A percentile compares a stretch with the other conserved stretches of the same genome.
phyloP scores from a whole-genome alignment of 2,888 invertebrate genomes.

The Gortyna flavago region DNA sequence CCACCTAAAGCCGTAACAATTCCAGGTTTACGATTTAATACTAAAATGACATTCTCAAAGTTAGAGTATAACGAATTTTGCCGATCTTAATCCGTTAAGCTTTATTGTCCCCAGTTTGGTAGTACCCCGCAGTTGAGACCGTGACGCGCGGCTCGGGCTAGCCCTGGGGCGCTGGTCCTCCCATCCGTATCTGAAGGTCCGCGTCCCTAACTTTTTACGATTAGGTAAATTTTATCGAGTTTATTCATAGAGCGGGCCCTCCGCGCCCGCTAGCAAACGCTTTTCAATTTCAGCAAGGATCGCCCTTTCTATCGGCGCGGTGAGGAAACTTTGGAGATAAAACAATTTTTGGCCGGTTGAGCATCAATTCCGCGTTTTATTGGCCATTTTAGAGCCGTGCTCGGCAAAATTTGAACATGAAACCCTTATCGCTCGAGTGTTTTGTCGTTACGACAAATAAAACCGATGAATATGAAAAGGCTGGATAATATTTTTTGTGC shows the following conservation, averaged over 20 bases:
- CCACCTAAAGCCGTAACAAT: slow-evolving; percentile 42
- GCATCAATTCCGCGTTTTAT: slow-evolving; percentile 73
- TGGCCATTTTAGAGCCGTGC: slow-evolving; percentile 68
- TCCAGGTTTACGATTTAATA: slow-evolving; percentile 56
- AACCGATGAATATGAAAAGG: slow-evolving; percentile 66
- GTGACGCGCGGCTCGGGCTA: slow-evolving; percentile 1
- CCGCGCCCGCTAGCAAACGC: slow-evolving; percentile 69
- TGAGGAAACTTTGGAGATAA: slow-evolving; percentile 78
- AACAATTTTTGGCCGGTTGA: slow-evolving; percentile 80
- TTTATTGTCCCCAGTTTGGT: slow-evolving; percentile 60
- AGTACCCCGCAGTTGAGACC: slow-evolving; percentile 42
- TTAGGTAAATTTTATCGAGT: slow-evolving; percentile 83
- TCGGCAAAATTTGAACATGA: slow-evolving; percentile 68
- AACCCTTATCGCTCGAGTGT: slow-evolving; percentile 66
- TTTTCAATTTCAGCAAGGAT: slow-evolving; percentile 86
- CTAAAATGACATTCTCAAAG: slow-evolving; percentile 57
- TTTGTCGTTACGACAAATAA: slow-evolving; percentile 70
- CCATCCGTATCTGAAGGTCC: slow-evolving; percentile 60
- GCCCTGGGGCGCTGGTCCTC: slow-evolving; percentile 21
- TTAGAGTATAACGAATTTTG: slow-evolving; percentile 57
- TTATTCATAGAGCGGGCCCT: slow-evolving; percentile 82
- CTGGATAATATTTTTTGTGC: slow-evolving; percentile 57
- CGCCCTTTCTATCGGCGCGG: slow-evolving; percentile 72
- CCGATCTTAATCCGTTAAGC: slow-evolving; percentile 61
- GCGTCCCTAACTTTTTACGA: slow-evolving; percentile 79